Conservation (phyloP, 1,140 invertebrate species). For the Sitodiplosis mosellana region DNA sequence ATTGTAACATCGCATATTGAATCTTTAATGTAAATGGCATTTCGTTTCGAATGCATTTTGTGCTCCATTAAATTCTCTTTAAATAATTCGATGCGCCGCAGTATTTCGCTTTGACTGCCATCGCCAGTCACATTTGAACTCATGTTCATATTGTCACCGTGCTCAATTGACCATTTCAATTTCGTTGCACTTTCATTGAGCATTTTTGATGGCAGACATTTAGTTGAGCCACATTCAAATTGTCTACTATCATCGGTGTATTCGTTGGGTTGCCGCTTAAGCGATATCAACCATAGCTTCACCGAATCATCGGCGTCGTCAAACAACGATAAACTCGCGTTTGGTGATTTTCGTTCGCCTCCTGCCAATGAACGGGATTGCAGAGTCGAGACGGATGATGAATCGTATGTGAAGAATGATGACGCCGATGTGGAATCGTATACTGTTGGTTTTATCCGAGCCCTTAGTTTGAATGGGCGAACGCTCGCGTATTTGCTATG, state of each 20-base stretch:
- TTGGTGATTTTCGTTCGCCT: not conserved
- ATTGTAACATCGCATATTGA: not conserved
- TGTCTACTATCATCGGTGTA: not conserved
- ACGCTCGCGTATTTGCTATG: too few relatives aligned
- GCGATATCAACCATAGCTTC: not conserved
- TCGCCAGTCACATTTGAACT: not conserved
- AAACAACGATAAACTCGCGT: not conserved
- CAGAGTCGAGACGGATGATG: not conserved
- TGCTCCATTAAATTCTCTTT: not conserved
- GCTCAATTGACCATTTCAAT: not conserved
- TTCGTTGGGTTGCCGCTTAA: not conserved
- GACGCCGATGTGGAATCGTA: not conserved
- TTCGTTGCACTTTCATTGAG: not conserved
- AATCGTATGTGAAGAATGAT: not conserved
- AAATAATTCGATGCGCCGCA: not conserved
- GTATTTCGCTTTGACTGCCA: not conserved
- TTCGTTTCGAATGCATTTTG: not conserved
- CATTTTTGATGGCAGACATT: not conserved
- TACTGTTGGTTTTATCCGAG: not conserved
- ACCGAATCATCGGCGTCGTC: not conserved
- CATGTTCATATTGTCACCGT: not conserved
- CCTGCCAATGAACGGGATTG: not conserved
- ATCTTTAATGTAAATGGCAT: not conserved
- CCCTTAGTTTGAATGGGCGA: too few relatives aligned
- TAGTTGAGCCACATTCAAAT: not conserved